Conservation (phyloP, 37 sponge, comb jelly and placozoan species). For the Bolinopsis microptera region DNA sequence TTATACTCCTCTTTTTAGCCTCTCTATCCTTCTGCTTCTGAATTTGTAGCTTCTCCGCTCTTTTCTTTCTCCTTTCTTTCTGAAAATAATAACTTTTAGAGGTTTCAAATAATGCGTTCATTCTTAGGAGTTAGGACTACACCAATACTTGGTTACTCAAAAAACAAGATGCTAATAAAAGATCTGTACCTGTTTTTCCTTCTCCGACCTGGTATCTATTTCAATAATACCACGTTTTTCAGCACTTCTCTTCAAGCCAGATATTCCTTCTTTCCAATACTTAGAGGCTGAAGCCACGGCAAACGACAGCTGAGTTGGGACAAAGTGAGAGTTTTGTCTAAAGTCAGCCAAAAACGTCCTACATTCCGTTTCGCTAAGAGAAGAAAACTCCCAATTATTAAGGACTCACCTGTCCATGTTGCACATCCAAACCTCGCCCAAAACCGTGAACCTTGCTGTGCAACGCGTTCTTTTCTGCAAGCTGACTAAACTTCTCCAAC, state of each 20-base stretch:
- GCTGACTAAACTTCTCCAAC: neutral
- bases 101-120: neutral
- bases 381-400: too few species aligned
- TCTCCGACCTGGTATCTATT: neutral
- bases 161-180: too few species aligned
- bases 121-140: too few species aligned
- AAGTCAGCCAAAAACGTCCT: too few species aligned
- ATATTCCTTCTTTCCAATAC: neutral
- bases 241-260: neutral
- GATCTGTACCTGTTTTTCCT: conserved; percentile 1
- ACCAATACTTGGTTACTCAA: too few species aligned
- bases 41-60: neutral
- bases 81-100: neutral
- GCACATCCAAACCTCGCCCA: neutral
- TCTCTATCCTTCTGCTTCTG: neutral
- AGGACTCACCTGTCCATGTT: neutral
- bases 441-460: conserved; percentile 34
- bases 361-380: too few species aligned
- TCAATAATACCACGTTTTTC: neutral
- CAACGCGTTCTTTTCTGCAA: neutral
- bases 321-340: too few species aligned
- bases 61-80: conserved; percentile 32
- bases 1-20: neutral
- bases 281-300: neutral
- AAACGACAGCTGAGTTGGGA: neutral